Evolutionary conservation across 2,888 invertebrate genomes (phyloP).

Genomic region (Diarsia mendica): DNA sequence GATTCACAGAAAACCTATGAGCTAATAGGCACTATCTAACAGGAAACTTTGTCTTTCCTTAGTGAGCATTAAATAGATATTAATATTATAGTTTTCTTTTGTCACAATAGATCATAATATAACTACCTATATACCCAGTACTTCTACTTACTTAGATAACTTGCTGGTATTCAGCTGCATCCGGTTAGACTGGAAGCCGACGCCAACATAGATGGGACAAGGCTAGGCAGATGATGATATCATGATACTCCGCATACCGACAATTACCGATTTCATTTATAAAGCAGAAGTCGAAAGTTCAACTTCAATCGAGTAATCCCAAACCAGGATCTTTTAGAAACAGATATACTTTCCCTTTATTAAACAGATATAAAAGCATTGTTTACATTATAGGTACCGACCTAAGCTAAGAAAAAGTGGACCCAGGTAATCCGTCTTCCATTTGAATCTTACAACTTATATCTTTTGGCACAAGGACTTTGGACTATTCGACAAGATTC

Average conservation of each 20-base stretch:
- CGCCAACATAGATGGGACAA: too few species aligned
- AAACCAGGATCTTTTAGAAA: neutral
- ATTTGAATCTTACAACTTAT: slow-evolving; percentile 9
- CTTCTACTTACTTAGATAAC: too few species aligned
- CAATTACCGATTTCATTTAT: neutral
- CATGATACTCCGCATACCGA: neutral
- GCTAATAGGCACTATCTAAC: neutral
- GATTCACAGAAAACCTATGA: neutral
- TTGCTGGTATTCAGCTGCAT: too few species aligned
- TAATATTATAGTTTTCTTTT: neutral
- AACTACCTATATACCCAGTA: too few species aligned
- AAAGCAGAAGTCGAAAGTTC: neutral
- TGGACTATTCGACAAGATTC: neutral
- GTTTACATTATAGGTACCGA: slow-evolving; percentile 22
- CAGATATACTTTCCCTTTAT: neutral
- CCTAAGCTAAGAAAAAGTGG: slow-evolving; percentile 29
- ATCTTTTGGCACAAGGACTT: slow-evolving; percentile 15
- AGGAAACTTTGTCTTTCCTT: neutral
- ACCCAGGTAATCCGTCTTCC: slow-evolving; percentile 21
- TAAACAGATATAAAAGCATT: neutral
- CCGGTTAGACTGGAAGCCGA: too few species aligned
- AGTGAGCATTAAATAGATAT: neutral
- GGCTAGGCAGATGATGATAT: too few species aligned
- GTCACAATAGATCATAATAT: neutral
- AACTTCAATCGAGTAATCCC: neutral